Evolutionary conservation across 2,797 vertebrate genomes (phyloP), one percentile per base, ranked within the genome.

Genomic region (Lophius americanus): DNA sequence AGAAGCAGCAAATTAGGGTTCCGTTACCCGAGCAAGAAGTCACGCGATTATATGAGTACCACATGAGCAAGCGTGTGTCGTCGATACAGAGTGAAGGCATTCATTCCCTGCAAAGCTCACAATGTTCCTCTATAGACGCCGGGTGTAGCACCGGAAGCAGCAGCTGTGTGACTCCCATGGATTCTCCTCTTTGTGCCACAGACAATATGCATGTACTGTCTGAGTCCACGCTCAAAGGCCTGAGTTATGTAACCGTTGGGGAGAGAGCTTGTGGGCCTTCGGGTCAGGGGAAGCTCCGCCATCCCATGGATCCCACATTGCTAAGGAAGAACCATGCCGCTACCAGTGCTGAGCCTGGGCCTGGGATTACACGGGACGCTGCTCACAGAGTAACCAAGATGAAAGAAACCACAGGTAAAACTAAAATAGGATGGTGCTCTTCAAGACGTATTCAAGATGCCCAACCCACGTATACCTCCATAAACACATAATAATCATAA

Each of bases 331-430:
- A 94, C 91, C 96, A 97, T 48, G 93, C 95, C 69, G 84, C 95
- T 57, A 90, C 95, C 76, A 95, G 94, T 65, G 90, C 95, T 7
- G 97, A 99, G 60, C 92, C 95, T 3, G 81, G 95, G 32, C 95
- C 96, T 0, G 94, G 94, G 73, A 93, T 92, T 37, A 90, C 95
- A 85, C 93, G 95, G 82, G 97, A 98, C 3, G 93, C 95, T 80
- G 91, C 94, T 87, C 96, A 98, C 88, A 94, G 96, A 80, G 93
- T 96, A 85, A 93, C 96, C 90, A 99, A 98, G 92, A 99, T 99
- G 79, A 99, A 98, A 92, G 98, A 99, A 96, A 99, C 98, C 91
- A 99, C 98, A 99, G 98, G 98, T 99, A 99, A 93, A 94, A 93
- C 92, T 92, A 81, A 88, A 23, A 91, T 86, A 82, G 84, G 68